These are phyloP conservation scores for Acanthurus leucopareius DNA, from an alignment of 2,797 vertebrate species.

Conservation along the genomic window DNA sequence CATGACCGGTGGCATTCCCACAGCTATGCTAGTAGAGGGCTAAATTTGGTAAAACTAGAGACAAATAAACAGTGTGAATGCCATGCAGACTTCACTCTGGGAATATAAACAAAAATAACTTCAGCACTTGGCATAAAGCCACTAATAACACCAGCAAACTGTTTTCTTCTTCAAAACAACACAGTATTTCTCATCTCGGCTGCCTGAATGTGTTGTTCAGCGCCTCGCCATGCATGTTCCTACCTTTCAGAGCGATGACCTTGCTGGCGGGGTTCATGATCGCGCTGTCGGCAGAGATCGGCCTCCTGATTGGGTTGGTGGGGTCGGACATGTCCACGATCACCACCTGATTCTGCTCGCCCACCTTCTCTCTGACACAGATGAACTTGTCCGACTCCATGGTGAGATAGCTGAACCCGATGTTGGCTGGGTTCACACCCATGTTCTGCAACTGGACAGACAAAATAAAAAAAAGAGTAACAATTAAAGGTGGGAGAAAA, in stretches of 20 bases:
- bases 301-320: slow-evolving; percentile 90
- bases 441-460: slow-evolving; percentile 91
- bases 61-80: slow-evolving; percentile 42
- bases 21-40: slow-evolving; percentile 22
- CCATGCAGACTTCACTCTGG: slow-evolving; percentile 44
- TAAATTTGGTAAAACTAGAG: slow-evolving; percentile 46
- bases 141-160: slow-evolving; percentile 33
- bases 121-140: slow-evolving; percentile 9
- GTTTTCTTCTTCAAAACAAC: slow-evolving; percentile 30
- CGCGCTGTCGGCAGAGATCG: slow-evolving; percentile 94
- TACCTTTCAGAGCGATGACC: slow-evolving; percentile 96
- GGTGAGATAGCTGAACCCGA: slow-evolving; percentile 94
- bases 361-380: slow-evolving; percentile 94
- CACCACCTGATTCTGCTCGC: slow-evolving; percentile 93
- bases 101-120: slow-evolving; percentile 47
- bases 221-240: neutral
- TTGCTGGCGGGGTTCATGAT: slow-evolving; percentile 96
- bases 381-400: slow-evolving; percentile 98
- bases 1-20: slow-evolving; percentile 38
- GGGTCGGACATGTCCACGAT: slow-evolving; percentile 93
- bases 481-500: too few species aligned
- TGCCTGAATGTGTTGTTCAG: slow-evolving; percentile 1
- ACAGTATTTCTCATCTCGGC: slow-evolving; percentile 40
- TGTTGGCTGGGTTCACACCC: slow-evolving; percentile 93
- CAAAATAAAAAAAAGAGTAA: neutral